phyloP scores from a whole-genome alignment of 2,113 vertebrate genomes.

The Lophius piscatorius region DNA sequence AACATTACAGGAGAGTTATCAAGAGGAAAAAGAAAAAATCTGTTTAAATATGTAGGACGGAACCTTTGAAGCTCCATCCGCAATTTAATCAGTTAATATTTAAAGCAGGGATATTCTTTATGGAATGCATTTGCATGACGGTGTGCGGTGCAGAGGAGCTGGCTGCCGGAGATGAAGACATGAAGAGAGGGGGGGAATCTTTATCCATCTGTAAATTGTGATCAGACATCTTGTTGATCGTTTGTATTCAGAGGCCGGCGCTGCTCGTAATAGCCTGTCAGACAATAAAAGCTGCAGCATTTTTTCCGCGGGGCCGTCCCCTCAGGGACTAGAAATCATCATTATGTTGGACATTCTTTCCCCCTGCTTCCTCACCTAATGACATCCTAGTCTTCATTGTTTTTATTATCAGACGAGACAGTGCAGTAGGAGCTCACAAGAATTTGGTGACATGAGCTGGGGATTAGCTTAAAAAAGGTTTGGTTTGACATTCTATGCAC shows the following conservation, averaged over 20 bases:
- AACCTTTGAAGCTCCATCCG: constrained; percentile 70
- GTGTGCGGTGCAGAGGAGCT: constrained; percentile 14
- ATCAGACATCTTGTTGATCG: constrained; percentile 35
- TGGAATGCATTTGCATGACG: constrained; percentile 50
- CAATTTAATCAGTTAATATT: constrained; percentile 75
- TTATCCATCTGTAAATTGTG: constrained; percentile 40
- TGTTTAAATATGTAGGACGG: constrained; percentile 67
- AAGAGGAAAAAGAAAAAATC: constrained; percentile 8
- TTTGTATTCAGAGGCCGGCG: constrained; percentile 60
- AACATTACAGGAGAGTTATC: constrained; percentile 30
- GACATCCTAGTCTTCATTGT: constrained; percentile 16
- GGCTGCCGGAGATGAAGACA: constrained; percentile 24
- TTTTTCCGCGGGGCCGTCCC: constrained; percentile 19
- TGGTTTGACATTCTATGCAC: not conserved
- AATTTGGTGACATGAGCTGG: not conserved
- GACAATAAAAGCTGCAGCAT: constrained; percentile 63
- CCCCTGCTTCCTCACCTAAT: constrained; percentile 35
- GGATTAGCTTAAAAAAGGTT: not conserved
- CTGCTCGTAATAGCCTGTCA: constrained; percentile 51
- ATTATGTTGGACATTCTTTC: constrained; percentile 43
- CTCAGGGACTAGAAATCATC: constrained; percentile 56
- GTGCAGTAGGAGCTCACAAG: not conserved
- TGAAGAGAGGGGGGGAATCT: constrained; percentile 28
- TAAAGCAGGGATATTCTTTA: constrained; percentile 70
- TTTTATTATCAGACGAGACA: constrained; percentile 24